Percentiles rank a stretch among this genome's conserved stretches.
phyloP scores from a whole-genome alignment of 1,140 invertebrate genomes.

The Polyergus mexicanus region DNA sequence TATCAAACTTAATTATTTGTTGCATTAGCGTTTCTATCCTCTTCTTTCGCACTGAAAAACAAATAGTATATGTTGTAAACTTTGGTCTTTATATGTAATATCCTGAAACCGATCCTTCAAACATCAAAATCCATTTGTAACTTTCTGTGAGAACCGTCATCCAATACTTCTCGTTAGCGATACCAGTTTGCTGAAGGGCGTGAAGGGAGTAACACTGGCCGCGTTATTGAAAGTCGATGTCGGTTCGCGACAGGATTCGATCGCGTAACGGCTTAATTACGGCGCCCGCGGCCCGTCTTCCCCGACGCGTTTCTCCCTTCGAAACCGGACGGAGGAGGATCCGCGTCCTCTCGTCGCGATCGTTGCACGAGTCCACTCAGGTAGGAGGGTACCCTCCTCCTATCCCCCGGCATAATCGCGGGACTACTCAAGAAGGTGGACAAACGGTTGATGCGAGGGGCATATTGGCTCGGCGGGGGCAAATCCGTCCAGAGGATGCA shows the following conservation, averaged over 20 bases:
- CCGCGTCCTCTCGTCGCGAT: constrained; percentile 61
- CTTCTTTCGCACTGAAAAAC: not conserved
- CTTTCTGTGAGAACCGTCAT: not conserved
- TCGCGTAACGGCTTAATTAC: constrained; percentile 73
- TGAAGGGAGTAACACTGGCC: not conserved
- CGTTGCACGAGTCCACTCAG: constrained; percentile 42
- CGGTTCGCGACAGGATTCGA: constrained; percentile 65
- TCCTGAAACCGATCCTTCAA: not conserved
- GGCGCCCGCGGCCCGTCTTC: constrained; percentile 61
- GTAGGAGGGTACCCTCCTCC: not conserved
- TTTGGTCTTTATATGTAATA: not conserved
- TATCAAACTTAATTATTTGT: not conserved
- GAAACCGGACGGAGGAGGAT: constrained; percentile 24
- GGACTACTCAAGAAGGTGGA: constrained; percentile 84
- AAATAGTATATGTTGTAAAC: not conserved
- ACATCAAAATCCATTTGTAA: not conserved
- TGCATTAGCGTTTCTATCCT: not conserved
- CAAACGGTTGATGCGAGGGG: constrained; percentile 81
- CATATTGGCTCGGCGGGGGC: constrained; percentile 85
- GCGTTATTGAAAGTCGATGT: not conserved
- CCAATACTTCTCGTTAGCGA: not conserved
- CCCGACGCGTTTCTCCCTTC: not conserved
- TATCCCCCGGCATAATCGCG: constrained; percentile 70
- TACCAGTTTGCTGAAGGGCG: not conserved
- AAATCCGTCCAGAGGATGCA: constrained; percentile 75